A percentile compares a stretch with the other conserved stretches of the same genome.
Conservation (phyloP, 2,888 invertebrate species). For the Amitus sp. region DNA sequence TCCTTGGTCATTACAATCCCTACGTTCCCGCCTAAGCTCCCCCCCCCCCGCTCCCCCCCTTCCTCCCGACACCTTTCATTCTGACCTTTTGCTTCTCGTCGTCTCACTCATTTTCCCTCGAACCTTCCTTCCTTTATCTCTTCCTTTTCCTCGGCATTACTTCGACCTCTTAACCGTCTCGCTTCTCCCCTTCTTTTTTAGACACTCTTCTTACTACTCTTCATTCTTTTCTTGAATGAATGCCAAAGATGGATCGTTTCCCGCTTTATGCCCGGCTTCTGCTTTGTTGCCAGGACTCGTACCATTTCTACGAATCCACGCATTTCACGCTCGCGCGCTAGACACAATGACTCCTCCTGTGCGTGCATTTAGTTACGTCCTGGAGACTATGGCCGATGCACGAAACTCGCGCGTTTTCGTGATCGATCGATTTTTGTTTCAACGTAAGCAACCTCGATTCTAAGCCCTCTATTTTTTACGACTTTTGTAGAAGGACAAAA, state of each 20-base stretch:
- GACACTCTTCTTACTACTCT: constrained; percentile 40
- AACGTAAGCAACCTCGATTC: too few species aligned
- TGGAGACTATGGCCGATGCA: constrained; percentile 16
- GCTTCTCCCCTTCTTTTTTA: constrained; percentile 5
- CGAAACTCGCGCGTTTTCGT: constrained; percentile 24
- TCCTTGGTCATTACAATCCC: too few species aligned
- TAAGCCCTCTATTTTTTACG: too few species aligned
- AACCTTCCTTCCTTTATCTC: constrained; percentile 21
- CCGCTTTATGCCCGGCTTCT: constrained; percentile 45
- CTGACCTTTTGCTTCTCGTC: constrained; percentile 10
- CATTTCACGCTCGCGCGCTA: constrained; percentile 43
- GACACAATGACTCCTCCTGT: constrained; percentile 40
- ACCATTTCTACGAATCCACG: constrained; percentile 56
- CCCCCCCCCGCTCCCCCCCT: too few species aligned
- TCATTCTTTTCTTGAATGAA: constrained; percentile 57
- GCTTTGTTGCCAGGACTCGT: constrained; percentile 51
- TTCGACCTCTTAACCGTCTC: constrained; percentile 13
- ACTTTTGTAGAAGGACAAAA: too few species aligned
- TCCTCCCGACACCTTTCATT: constrained; percentile 15
- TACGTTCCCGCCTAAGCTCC: too few species aligned
- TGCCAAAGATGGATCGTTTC: constrained; percentile 60
- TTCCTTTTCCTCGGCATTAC: constrained; percentile 18
- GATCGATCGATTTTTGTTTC: constrained; percentile 33
- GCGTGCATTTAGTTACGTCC: constrained; percentile 21
- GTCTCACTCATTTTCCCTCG: constrained; percentile 21